These are phyloP conservation scores for Trichopria drosophilae DNA, from an alignment of 2,888 invertebrate species.

Conservation along the genomic window DNA sequence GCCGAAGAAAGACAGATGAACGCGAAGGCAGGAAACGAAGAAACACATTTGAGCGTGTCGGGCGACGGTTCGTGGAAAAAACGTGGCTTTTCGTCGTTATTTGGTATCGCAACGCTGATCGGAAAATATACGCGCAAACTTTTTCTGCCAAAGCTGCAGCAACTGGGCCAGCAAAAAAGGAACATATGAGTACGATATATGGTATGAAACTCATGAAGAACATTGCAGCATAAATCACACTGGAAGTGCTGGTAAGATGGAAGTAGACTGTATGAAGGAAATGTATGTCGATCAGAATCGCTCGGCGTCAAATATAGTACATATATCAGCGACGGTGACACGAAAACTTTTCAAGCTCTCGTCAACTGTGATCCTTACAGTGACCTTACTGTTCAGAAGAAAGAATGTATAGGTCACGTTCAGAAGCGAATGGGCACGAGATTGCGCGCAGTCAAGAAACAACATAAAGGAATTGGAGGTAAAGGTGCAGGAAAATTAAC, in stretches of 20 bases:
- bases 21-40: constrained; percentile 16
- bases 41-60: no score
- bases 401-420: no score
- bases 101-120: no score
- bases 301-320: constrained; percentile 21
- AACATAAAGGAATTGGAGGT: constrained; percentile 28
- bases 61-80: no score
- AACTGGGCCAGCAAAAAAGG: constrained; percentile 6
- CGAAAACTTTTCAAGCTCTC: constrained; percentile 26
- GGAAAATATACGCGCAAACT: no score
- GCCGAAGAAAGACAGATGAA: constrained; percentile 28
- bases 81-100: no score
- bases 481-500: constrained; percentile 34
- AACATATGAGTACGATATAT: constrained; percentile 22
- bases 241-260: constrained; percentile 21
- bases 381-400: constrained; percentile 15
- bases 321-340: constrained; percentile 30
- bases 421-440: no score
- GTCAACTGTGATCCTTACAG: constrained; percentile 13
- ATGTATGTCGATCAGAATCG: constrained; percentile 17
- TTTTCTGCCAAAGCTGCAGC: constrained; percentile 23
- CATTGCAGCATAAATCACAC: constrained; percentile 24
- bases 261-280: constrained; percentile 16
- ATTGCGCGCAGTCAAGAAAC: constrained; percentile 18
- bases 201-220: constrained; percentile 22